A percentile compares a stretch with the other conserved stretches of the same genome.
These are phyloP conservation scores for Plusia festucae DNA, from an alignment of 2,888 invertebrate species.

Conservation along the genomic window DNA sequence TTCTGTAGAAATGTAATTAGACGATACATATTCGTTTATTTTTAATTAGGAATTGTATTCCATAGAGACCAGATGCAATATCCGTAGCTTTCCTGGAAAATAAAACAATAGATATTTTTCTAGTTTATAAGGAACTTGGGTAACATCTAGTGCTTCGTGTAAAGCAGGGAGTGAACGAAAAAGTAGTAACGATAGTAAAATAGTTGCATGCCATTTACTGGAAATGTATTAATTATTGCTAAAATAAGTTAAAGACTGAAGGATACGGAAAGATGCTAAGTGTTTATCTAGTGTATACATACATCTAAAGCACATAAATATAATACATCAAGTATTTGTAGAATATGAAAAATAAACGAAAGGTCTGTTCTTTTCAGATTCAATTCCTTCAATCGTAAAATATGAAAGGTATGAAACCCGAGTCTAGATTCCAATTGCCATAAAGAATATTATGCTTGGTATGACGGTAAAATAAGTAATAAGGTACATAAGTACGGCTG, in stretches of 20 bases:
- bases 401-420: slow-evolving; percentile 1
- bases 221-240: background rate
- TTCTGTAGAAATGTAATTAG: too few species aligned
- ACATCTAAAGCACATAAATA: background rate
- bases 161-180: background rate
- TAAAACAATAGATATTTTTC: background rate
- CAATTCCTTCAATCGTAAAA: background rate
- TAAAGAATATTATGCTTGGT: slow-evolving; percentile 28
- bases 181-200: background rate
- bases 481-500: slow-evolving; percentile 14
- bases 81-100: background rate
- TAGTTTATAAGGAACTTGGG: background rate
- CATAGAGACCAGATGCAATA: background rate
- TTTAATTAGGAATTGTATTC: too few species aligned
- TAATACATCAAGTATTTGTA: too few species aligned
- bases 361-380: too few species aligned
- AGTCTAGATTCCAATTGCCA: slow-evolving; percentile 29
- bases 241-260: background rate
- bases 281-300: too few species aligned
- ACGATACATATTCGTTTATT: too few species aligned
- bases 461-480: slow-evolving; percentile 15
- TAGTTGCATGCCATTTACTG: too few species aligned
- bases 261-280: background rate
- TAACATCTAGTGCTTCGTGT: background rate
- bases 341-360: background rate